Evolutionary conservation across 2,797 vertebrate genomes (phyloP), one percentile per base, ranked within the genome.

Genomic region (Clarias platycephalus): DNA sequence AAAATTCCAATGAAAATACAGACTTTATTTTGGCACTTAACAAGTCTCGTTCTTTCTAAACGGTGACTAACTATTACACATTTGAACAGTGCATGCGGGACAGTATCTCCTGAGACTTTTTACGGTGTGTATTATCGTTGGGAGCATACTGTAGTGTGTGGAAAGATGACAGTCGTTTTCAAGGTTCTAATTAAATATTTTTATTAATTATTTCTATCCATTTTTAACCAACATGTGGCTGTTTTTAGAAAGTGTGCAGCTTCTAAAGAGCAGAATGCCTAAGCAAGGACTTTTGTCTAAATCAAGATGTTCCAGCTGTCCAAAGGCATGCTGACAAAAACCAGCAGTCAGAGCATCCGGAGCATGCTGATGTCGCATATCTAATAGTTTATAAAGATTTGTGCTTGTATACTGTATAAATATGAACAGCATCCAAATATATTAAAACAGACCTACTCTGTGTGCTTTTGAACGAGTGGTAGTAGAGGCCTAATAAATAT

Each of bases 281-380:
- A 55, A 28, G 55, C 16, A 28, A 72, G 44, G 26, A 74, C 49
- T 28, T 74, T 74, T 31, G 49, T 75, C 72, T 31, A 55, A 75
- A 75, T 9, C 15, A 66, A 70, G 31, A 68, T 68, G 63, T 64
- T 60, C 70, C 44, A 83, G 71, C 60, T 83, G 60, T 31, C 62
- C 12, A 64, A 75, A 64, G 26, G 49, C 71, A 55, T 53, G 26
- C 9, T 15, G 15, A 53, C 5, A 26, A 49, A 72, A 53, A 71
- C 3, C 34, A 71, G 68, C 70, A 26, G 70, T 44, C 22, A 74
- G 16, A 72, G 71, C n/a, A 74, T 74, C 13, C 26, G 44, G 71
- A 55, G 5, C 40, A 28, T 71, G 34, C 1, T 66, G 37, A 24
- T 70, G 13, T 16, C 49, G 5, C 4, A 49, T 72, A 49, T 72